Conservation (phyloP, 1,140 invertebrate genomes). For the Drosophila ficusphila region DNA sequence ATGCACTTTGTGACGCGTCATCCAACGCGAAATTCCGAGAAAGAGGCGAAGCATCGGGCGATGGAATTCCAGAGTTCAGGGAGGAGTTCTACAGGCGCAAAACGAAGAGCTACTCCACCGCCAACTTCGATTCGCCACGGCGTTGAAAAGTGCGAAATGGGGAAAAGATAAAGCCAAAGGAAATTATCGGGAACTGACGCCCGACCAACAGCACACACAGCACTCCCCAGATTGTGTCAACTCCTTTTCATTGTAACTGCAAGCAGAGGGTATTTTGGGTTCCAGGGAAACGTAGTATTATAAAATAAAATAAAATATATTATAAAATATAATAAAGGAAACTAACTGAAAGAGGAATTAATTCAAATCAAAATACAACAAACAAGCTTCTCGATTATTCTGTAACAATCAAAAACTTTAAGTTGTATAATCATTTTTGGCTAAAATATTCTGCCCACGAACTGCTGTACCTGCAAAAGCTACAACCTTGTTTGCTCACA, state of each 20-base stretch:
- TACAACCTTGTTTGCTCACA: too few species aligned
- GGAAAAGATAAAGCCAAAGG: slow-evolving; percentile 34
- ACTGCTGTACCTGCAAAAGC: too few species aligned
- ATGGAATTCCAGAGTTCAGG: slow-evolving; percentile 39
- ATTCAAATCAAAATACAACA: too few species aligned
- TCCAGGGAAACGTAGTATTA: too few species aligned
- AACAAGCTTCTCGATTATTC: too few species aligned
- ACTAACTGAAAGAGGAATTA: too few species aligned
- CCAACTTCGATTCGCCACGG: slow-evolving; percentile 34
- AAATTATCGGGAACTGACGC: slow-evolving; percentile 35
- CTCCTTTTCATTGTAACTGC: slow-evolving; percentile 8
- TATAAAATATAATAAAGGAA: too few species aligned
- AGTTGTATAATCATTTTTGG: too few species aligned
- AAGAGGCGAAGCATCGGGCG: slow-evolving; percentile 68
- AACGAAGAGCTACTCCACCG: slow-evolving; percentile 3
- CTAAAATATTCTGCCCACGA: too few species aligned
- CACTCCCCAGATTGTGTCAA: slow-evolving; percentile 45
- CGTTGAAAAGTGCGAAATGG: slow-evolving; percentile 45
- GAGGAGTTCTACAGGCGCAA: background rate
- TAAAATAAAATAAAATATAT: too few species aligned
- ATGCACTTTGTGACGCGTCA: slow-evolving; percentile 59
- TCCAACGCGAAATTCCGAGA: slow-evolving; percentile 63
- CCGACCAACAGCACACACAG: slow-evolving; percentile 18
- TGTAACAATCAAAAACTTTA: too few species aligned
- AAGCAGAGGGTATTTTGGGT: background rate